Conservation (phyloP, 2,113 vertebrate genomes). For the Arvicanthis niloticus region DNA sequence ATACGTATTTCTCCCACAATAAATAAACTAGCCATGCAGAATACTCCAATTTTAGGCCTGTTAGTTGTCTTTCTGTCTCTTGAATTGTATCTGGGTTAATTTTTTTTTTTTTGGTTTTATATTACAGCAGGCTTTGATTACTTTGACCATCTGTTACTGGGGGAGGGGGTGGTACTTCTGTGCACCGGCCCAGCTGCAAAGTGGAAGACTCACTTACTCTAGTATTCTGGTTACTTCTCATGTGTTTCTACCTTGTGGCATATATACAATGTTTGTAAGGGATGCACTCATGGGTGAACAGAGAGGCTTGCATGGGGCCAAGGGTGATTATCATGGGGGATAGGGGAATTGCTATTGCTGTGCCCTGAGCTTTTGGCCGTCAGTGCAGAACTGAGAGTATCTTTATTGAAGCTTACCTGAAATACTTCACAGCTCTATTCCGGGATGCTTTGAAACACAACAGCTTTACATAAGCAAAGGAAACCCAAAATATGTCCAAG, state of each 20-base stretch:
- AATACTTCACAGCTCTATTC: not conserved
- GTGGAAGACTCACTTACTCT: not conserved
- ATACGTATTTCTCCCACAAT: not conserved
- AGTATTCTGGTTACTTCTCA: not conserved
- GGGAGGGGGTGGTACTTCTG: not conserved
- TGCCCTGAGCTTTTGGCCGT: not conserved
- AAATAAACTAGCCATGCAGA: conserved; percentile 5
- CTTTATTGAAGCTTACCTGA: not conserved
- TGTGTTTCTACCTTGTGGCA: not conserved
- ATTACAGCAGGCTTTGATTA: not conserved
- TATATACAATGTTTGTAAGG: not conserved
- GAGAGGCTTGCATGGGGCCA: not conserved
- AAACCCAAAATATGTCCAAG: not conserved
- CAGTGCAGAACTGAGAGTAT: not conserved
- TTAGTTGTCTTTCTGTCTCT: conserved; percentile 7
- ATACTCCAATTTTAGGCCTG: not conserved
- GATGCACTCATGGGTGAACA: too few relatives aligned
- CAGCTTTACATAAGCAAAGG: not conserved
- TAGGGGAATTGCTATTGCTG: not conserved
- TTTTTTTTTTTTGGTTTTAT: conserved; percentile 40
- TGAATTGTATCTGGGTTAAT: not conserved
- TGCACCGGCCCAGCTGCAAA: not conserved
- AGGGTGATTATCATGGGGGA: not conserved
- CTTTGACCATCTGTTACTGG: not conserved
- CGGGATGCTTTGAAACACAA: not conserved